A percentile compares a stretch with the other conserved stretches of the same genome.
These are phyloP conservation scores for Hypselothyrea guttata DNA, from an alignment of 2,888 invertebrate species.

Conservation along the genomic window DNA sequence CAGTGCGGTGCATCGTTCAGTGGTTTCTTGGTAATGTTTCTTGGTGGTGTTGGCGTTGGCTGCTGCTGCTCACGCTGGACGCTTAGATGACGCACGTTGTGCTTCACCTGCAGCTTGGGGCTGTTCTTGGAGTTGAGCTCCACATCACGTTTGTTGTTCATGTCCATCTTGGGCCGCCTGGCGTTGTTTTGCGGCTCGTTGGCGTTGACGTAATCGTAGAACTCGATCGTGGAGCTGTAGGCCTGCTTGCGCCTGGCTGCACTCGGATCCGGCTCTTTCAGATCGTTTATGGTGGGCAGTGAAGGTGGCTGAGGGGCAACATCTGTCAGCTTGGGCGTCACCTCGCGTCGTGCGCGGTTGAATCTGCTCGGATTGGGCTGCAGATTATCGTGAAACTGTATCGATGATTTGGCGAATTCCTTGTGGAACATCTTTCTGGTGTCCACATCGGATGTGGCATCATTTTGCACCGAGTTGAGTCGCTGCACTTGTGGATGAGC, in stretches of 20 bases:
- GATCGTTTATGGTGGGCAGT: slow-evolving; percentile 31
- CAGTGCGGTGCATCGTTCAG: slow-evolving; percentile 49
- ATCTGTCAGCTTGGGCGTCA: slow-evolving; percentile 70
- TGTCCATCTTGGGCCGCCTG: slow-evolving; percentile 75
- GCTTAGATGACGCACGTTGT: slow-evolving; percentile 70
- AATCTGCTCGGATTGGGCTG: slow-evolving; percentile 43
- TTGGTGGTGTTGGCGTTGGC: no score
- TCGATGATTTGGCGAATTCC: slow-evolving; percentile 81
- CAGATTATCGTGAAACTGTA: slow-evolving; percentile 79
- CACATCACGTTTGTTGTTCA: slow-evolving; percentile 79
- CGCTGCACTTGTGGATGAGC: slow-evolving; percentile 5
- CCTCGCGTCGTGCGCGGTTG: slow-evolving; percentile 43
- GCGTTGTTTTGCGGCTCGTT: slow-evolving; percentile 74
- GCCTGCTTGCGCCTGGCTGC: slow-evolving; percentile 74
- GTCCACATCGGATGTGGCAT: slow-evolving; percentile 54
- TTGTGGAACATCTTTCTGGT: slow-evolving; percentile 80
- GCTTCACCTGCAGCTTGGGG: slow-evolving; percentile 79
- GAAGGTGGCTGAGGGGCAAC: slow-evolving; percentile 12
- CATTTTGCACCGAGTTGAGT: slow-evolving; percentile 27
- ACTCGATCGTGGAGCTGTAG: slow-evolving; percentile 80
- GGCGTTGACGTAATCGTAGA: slow-evolving; percentile 78
- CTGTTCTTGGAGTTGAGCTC: slow-evolving; percentile 80
- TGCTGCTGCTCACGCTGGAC: slow-evolving; percentile 49
- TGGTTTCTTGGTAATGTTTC: slow-evolving; percentile 44
- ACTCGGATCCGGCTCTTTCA: slow-evolving; percentile 51